Evolutionary conservation across 2,797 vertebrate genomes (phyloP), one percentile per base, ranked within the genome.

Genomic region (Oreortyx pictus): DNA sequence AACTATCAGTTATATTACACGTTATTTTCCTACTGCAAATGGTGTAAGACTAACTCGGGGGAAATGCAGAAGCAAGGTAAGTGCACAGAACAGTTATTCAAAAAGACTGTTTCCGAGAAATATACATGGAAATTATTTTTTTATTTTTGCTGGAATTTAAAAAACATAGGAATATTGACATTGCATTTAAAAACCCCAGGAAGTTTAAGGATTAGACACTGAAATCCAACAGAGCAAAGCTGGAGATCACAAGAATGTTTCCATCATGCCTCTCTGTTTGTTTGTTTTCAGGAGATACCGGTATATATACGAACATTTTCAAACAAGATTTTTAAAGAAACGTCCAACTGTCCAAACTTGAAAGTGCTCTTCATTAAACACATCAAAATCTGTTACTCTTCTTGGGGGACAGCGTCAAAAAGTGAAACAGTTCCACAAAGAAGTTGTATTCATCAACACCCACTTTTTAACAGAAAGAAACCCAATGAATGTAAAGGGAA

Each of bases 71-170:
- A 95, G 74, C 33, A 83, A 60, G 11, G 7, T 14, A 91, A 82
- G 80, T 52, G 67, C 79, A 93, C 50, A 78, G 93, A 92, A 87
- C 85, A 96, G 86, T 75, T 96, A 57, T 85, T 77, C 56, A 96
- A 80, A 90, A 93, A 92, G 94, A 97, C 72, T 92, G 93, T 94
- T 96, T 96, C 94, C 96, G 95, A 92, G 95, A 97, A 97, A 93
- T 77, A 90, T 33, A 96, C 91, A 93, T 27, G 90, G 84, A 96
- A 92, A 96, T 95, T 95, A 82, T 74, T 97, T 92, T 92, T 93
- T 97, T 97, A 97, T 98, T 97, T 97, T 95, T 81, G 74, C 94
- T 95, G 93, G 90, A 96, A 96, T 93, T 96, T 96, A 96, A 94
- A 97, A 97, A 96, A 89, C 91, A 92, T 88, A 88, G 68, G 85